phyloP scores from a whole-genome alignment of 1,140 invertebrate genomes.

The Pectinophora gossypiella region DNA sequence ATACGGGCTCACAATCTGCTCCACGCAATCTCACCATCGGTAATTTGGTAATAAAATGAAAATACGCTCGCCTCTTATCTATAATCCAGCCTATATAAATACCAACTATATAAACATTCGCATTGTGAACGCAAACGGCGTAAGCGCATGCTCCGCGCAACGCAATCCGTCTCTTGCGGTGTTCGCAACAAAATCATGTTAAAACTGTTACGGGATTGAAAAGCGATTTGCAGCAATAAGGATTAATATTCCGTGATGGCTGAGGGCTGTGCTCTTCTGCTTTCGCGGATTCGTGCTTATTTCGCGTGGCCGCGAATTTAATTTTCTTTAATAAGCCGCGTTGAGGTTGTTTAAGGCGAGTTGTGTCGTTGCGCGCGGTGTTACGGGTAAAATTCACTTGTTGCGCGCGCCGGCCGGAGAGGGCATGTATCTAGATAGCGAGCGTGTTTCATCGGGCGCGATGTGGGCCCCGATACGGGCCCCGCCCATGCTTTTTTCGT shows the following conservation, averaged over 20 bases:
- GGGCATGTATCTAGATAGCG: conserved; percentile 67
- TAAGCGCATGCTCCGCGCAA: background rate
- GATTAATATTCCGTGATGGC: conserved; percentile 36
- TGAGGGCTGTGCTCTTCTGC: conserved; percentile 29
- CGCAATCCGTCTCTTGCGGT: background rate
- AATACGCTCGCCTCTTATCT: conserved; percentile 70
- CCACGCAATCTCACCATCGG: conserved; percentile 66
- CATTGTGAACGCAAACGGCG: conserved; percentile 20
- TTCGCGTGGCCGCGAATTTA: conserved; percentile 72
- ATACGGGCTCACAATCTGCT: conserved; percentile 55
- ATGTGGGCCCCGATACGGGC: conserved; percentile 56
- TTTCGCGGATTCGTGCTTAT: conserved; percentile 59
- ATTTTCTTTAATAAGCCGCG: conserved; percentile 72
- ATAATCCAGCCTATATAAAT: conserved; percentile 66
- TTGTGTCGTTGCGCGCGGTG: conserved; percentile 27
- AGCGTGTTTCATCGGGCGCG: conserved; percentile 63
- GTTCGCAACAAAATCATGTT: background rate
- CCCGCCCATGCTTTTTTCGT: conserved; percentile 73
- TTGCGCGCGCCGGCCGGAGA: conserved; percentile 1
- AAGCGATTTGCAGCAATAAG: conserved; percentile 27
- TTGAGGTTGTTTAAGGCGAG: conserved; percentile 14
- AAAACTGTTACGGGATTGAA: background rate
- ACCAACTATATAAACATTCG: conserved; percentile 66
- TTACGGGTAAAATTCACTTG: background rate
- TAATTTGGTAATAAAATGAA: conserved; percentile 76